Evolutionary conservation across 2,888 invertebrate genomes (phyloP).

Genomic region (Drosophila kanekoi): DNA sequence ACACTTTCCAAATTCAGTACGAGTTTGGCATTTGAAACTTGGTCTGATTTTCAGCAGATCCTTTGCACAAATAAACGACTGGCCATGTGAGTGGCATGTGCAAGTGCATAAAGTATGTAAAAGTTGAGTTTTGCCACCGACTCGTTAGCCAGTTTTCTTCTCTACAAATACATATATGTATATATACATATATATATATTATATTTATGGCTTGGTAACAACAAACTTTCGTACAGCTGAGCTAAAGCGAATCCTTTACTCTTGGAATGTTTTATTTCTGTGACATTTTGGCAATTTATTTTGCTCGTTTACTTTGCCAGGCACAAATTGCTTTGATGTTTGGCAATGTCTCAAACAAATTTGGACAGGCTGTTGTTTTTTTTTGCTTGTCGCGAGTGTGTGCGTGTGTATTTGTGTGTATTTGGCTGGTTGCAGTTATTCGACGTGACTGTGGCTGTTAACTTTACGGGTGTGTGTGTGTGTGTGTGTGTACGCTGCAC

Average conservation of each 20-base stretch:
- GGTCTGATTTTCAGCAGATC: constrained; percentile 2
- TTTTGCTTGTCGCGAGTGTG: neutral
- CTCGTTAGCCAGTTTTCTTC: constrained; percentile 15
- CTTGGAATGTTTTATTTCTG: constrained; percentile 48
- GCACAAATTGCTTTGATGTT: constrained; percentile 76
- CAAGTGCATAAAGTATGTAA: constrained; percentile 34
- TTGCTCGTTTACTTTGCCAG: constrained; percentile 38
- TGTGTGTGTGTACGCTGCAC: neutral
- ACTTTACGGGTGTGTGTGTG: constrained; percentile 24
- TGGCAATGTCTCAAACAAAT: constrained; percentile 76
- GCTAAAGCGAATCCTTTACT: constrained; percentile 23
- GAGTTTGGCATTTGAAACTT: neutral
- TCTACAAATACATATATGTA: neutral
- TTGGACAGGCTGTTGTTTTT: constrained; percentile 31
- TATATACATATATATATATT: neutral
- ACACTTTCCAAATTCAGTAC: neutral
- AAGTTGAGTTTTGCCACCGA: constrained; percentile 12
- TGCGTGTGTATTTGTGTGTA: too few relatives aligned
- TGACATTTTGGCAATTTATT: constrained; percentile 75
- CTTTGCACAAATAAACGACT: constrained; percentile 10
- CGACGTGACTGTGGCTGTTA: constrained; percentile 9
- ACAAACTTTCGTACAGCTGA: constrained; percentile 16
- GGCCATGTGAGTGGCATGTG: constrained; percentile 30
- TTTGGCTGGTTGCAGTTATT: constrained; percentile 9
- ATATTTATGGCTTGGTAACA: constrained; percentile 51